These are phyloP conservation scores for Yponomeuta malinellus DNA, from an alignment of 2,888 invertebrate genomes.

Conservation along the genomic window DNA sequence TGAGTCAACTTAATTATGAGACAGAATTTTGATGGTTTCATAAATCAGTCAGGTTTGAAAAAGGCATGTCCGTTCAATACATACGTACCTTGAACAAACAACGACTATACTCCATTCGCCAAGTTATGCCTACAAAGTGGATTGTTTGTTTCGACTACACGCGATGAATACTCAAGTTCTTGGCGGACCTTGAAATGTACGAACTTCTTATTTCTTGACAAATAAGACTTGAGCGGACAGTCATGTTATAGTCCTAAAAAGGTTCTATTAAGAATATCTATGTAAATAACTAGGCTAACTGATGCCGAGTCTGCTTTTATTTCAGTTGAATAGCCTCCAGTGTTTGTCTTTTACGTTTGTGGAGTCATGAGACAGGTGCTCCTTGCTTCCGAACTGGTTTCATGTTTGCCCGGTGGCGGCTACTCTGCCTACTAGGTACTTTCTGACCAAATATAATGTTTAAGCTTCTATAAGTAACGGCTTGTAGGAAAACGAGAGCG, in stretches of 20 bases:
- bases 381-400: slow-evolving; percentile 20
- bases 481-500: slow-evolving; percentile 6
- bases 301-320: neutral
- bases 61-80: neutral
- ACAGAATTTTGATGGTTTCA: neutral
- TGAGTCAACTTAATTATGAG: neutral
- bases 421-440: neutral
- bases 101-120: neutral
- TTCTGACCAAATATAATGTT: slow-evolving; percentile 12
- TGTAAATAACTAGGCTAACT: neutral
- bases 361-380: slow-evolving; percentile 18
- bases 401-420: slow-evolving; percentile 14
- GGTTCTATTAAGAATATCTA: neutral
- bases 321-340: slow-evolving; percentile 10
- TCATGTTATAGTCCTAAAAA: neutral
- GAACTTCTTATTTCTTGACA: neutral
- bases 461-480: neutral
- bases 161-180: neutral
- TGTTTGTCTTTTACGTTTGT: slow-evolving; percentile 12
- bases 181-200: neutral
- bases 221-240: neutral
- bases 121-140: neutral
- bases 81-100: neutral
- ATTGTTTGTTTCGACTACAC: neutral
- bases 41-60: slow-evolving; percentile 1